A percentile compares a stretch with the other conserved stretches of the same genome.
phyloP scores from a whole-genome alignment of 2,113 vertebrate genomes.

The Gasterosteus aculeatus region DNA sequence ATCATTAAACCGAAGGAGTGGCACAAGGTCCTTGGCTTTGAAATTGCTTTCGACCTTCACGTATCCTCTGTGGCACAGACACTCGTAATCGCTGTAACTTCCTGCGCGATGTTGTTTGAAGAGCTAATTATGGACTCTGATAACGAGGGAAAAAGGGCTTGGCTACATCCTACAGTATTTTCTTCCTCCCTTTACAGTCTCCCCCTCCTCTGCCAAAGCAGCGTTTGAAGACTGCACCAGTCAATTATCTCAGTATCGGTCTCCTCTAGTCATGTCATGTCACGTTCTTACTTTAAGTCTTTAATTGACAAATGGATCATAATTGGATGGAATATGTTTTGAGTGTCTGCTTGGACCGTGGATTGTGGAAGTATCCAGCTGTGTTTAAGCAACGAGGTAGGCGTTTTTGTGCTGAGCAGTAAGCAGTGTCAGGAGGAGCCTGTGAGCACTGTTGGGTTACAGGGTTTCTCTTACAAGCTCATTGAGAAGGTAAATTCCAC shows the following conservation, averaged over 20 bases:
- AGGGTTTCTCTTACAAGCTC: constrained; percentile 14
- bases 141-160: constrained; percentile 69
- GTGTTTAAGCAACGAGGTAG: constrained; percentile 55
- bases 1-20: constrained; percentile 25
- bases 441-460: background rate
- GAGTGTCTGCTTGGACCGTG: constrained; percentile 33
- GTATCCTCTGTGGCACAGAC: constrained; percentile 34
- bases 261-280: constrained; percentile 34
- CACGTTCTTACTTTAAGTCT: constrained; percentile 46
- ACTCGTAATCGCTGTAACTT: constrained; percentile 70
- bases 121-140: constrained; percentile 77
- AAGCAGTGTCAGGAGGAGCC: constrained; percentile 14
- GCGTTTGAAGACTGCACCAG: constrained; percentile 63
- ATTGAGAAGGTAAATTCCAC: background rate
- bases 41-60: constrained; percentile 15
- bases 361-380: constrained; percentile 52
- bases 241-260: constrained; percentile 67
- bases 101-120: constrained; percentile 71
- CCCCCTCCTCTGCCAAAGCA: constrained; percentile 52
- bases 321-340: constrained; percentile 58
- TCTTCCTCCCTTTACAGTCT: background rate
- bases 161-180: constrained; percentile 66
- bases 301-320: constrained; percentile 63
- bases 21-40: background rate
- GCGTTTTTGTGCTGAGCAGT: constrained; percentile 18